phyloP scores from a whole-genome alignment of 2,797 vertebrate genomes.

The Danio jaintianensis region DNA sequence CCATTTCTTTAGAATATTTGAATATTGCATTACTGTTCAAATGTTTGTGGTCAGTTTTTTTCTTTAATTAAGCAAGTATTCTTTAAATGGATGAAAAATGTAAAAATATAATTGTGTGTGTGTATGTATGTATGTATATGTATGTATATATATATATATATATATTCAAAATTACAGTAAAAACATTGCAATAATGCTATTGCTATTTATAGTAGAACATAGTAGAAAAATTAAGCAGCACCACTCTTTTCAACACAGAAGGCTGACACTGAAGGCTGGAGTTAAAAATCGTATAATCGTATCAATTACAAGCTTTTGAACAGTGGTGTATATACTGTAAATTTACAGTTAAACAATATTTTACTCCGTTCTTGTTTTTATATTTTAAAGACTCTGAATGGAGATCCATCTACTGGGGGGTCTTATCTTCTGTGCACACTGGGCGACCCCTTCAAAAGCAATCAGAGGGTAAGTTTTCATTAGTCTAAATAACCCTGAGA shows the following conservation, averaged over 20 bases:
- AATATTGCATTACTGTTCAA: too few relatives aligned
- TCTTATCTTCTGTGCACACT: conserved; percentile 81
- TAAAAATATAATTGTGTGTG: too few relatives aligned
- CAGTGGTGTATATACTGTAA: too few relatives aligned
- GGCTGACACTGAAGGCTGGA: neutral
- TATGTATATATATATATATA: too few relatives aligned
- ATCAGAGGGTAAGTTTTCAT: conserved; percentile 72
- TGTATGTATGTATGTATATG: too few relatives aligned
- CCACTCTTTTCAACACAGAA: neutral
- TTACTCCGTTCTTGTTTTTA: neutral
- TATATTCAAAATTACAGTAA: too few relatives aligned
- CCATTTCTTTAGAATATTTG: too few relatives aligned
- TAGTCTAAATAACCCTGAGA: neutral
- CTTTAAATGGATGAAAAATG: too few relatives aligned
- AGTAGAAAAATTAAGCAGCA: neutral
- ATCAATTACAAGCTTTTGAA: neutral
- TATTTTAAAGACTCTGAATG: neutral
- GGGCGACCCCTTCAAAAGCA: conserved; percentile 88
- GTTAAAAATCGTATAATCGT: neutral
- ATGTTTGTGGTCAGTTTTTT: too few relatives aligned
- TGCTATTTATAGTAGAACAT: too few relatives aligned
- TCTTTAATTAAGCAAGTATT: too few relatives aligned
- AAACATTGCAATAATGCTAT: too few relatives aligned
- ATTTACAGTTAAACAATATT: neutral
- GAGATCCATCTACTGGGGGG: conserved; percentile 60